Percentiles rank a stretch among this genome's conserved stretches.
These are phyloP conservation scores for Scolanthus callimorphus DNA, from an alignment of 92 coral and sea anemone genomes.

Conservation along the genomic window DNA sequence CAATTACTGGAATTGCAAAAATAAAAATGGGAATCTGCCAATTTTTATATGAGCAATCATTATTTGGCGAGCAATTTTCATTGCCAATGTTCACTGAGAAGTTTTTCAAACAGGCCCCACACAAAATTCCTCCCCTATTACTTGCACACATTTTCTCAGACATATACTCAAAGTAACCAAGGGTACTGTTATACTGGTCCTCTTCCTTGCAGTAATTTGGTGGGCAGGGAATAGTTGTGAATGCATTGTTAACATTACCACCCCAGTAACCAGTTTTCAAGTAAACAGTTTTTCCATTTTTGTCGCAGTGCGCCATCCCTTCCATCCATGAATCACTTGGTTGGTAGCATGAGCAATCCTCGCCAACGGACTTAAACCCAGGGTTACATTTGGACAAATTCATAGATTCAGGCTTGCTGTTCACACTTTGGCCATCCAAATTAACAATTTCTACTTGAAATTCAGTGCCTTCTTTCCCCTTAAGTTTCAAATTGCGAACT, in stretches of 20 bases:
- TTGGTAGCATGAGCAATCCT: conserved; percentile 4
- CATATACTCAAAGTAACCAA: conserved; percentile 20
- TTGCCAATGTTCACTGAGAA: conserved; percentile 64
- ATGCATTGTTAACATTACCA: conserved; percentile 17
- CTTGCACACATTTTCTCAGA: conserved; percentile 36
- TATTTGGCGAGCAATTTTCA: conserved; percentile 40
- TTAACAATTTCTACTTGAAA: conserved; percentile 30
- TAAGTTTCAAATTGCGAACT: conserved; percentile 15
- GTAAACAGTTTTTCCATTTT: conserved; percentile 31
- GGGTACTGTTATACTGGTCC: neutral
- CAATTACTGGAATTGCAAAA: conserved; percentile 34
- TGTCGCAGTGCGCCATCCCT: conserved; percentile 20
- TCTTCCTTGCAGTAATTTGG: conserved; percentile 17
- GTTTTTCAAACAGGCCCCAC: conserved; percentile 62
- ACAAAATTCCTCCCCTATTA: conserved; percentile 49
- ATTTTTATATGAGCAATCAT: conserved; percentile 15
- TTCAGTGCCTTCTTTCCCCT: neutral
- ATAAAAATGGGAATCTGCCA: conserved; percentile 62
- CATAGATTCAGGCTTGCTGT: neutral
- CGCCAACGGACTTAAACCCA: conserved; percentile 22
- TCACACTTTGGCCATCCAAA: conserved; percentile 34
- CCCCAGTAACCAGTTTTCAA: conserved; percentile 51
- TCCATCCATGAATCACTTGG: neutral
- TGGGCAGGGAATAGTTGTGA: conserved; percentile 34
- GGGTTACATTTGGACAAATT: conserved; percentile 9